These are phyloP conservation scores for Lysandra bellargus DNA, from an alignment of 2,888 invertebrate genomes.

Conservation along the genomic window DNA sequence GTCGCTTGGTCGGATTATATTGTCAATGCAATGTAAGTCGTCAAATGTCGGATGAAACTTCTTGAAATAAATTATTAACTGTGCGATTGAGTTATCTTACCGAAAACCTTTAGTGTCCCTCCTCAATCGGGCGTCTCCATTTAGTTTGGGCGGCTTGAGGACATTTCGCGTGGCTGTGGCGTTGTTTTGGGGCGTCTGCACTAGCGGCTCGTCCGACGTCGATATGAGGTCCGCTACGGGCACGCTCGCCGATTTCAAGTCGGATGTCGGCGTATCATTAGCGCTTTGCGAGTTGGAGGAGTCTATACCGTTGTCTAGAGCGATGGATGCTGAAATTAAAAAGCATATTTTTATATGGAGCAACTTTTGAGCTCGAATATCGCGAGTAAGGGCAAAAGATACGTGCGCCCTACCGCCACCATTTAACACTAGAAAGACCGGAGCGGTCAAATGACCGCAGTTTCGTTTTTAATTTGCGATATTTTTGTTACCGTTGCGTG, in stretches of 20 bases:
- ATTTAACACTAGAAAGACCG: no score
- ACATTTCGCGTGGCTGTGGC: slow-evolving; percentile 41
- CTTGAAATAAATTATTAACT: no score
- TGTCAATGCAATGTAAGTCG: no score
- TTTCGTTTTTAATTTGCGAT: no score
- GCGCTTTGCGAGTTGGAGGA: not conserved
- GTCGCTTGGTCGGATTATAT: no score
- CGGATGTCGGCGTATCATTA: not conserved
- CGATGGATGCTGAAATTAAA: not conserved
- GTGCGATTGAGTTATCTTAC: slow-evolving; percentile 50
- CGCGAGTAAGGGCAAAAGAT: not conserved
- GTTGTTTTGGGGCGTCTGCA: not conserved
- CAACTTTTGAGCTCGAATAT: not conserved
- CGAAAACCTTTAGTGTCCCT: slow-evolving; percentile 70
- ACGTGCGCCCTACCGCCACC: no score
- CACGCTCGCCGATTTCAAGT: not conserved
- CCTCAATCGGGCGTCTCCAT: slow-evolving; percentile 64
- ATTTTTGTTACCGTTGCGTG: no score
- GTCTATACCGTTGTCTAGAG: not conserved
- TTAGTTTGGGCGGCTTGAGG: slow-evolving; percentile 48
- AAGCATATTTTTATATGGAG: not conserved
- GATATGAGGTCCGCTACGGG: slow-evolving; percentile 14
- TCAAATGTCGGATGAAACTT: no score
- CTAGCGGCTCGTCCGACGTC: not conserved
- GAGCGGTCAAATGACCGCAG: no score